Percentiles rank a stretch among this genome's conserved stretches.
phyloP scores from a whole-genome alignment of 2,797 vertebrate species.

The Microctenopoma stevenorrisi region DNA sequence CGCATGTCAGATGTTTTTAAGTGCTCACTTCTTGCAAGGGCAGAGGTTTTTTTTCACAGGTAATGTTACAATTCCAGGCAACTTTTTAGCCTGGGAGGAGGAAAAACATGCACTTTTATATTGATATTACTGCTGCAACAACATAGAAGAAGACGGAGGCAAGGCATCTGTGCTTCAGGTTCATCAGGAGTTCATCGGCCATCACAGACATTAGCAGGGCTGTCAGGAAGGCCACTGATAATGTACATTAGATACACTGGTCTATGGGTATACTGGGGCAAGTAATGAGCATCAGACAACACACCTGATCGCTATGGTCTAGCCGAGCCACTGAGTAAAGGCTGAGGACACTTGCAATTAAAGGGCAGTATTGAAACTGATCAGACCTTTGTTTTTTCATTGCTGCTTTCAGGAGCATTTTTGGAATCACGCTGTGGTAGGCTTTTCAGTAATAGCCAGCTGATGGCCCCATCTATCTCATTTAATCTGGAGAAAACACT shows the following conservation, averaged over 20 bases:
- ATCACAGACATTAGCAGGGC: constrained; percentile 27
- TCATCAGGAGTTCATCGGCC: constrained; percentile 46
- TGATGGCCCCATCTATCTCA: constrained; percentile 73
- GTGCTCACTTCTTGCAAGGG: neutral
- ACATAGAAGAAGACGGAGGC: neutral
- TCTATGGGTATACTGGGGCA: constrained; percentile 9
- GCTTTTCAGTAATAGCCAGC: constrained; percentile 69
- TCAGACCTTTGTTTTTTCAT: constrained; percentile 50
- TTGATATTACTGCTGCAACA: constrained; percentile 2
- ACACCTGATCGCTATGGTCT: neutral
- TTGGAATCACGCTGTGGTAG: constrained; percentile 70
- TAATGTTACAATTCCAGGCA: neutral
- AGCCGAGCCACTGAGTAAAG: neutral
- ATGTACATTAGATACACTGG: constrained; percentile 23
- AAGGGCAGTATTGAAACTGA: constrained; percentile 42
- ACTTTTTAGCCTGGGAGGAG: neutral
- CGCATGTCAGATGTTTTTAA: constrained; percentile 6
- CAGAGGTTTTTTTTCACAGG: neutral
- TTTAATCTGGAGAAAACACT: constrained; percentile 66
- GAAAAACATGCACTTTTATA: neutral
- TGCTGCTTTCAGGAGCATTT: constrained; percentile 51
- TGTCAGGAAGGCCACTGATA: constrained; percentile 26
- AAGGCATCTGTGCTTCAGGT: constrained; percentile 9
- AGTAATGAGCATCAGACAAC: constrained; percentile 13
- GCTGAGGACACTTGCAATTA: constrained; percentile 44